Evolutionary conservation across 2,888 invertebrate species (phyloP).

Genomic region (Noctua comes): DNA sequence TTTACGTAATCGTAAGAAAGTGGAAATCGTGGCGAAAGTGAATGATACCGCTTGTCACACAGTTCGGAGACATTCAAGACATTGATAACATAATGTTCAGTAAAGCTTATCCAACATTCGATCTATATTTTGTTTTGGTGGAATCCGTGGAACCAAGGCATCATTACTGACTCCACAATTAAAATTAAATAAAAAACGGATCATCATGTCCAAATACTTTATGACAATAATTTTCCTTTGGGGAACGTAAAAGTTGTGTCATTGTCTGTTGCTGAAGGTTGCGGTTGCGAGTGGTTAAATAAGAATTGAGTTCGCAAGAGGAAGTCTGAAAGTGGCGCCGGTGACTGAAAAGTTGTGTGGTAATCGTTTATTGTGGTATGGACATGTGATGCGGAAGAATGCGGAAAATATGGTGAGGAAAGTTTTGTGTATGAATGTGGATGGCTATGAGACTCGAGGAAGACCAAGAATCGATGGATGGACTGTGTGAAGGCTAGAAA

Average conservation of each 20-base stretch:
- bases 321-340: neutral
- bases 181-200: neutral
- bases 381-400: too few relatives aligned
- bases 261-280: neutral
- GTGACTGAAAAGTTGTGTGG: too few relatives aligned
- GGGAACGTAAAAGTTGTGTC: neutral
- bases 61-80: constrained; percentile 12
- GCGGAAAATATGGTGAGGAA: too few relatives aligned
- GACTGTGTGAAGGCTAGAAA: neutral
- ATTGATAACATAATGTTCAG: constrained; percentile 6
- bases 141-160: neutral
- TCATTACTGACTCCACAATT: neutral
- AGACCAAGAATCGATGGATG: neutral
- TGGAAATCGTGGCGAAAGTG: constrained; percentile 55
- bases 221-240: neutral
- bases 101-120: neutral
- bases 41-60: constrained; percentile 27
- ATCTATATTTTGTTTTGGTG: neutral
- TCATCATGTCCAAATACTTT: neutral
- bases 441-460: neutral
- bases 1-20: constrained; percentile 61
- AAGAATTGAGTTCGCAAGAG: neutral
- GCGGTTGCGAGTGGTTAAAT: neutral
- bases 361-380: too few relatives aligned
- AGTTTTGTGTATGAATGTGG: neutral